phyloP scores from a whole-genome alignment of 2,113 vertebrate species.

The Pluvialis apricaria region DNA sequence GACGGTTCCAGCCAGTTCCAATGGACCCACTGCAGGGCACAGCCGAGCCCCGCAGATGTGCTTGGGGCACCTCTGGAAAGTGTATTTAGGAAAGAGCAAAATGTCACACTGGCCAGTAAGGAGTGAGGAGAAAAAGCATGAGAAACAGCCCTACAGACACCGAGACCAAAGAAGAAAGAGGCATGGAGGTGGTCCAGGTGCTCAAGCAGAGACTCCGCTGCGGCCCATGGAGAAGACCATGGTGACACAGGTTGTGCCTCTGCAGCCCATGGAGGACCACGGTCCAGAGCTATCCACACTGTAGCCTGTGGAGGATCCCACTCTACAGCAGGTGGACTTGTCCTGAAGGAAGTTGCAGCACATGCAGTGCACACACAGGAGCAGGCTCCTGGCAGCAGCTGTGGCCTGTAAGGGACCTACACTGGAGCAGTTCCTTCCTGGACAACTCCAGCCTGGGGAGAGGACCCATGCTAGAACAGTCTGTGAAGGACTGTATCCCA shows the following conservation, averaged over 20 bases:
- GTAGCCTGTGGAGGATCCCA: background rate
- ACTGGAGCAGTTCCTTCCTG: background rate
- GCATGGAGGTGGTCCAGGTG: fast-evolving
- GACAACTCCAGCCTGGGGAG: background rate
- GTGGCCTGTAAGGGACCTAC: too few species aligned
- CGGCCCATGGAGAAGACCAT: fast-evolving
- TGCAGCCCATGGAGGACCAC: background rate
- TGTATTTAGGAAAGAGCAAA: background rate
- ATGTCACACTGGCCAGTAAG: fast-evolving
- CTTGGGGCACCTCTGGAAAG: background rate
- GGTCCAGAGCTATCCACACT: background rate
- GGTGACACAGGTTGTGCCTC: background rate
- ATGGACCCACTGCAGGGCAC: fast-evolving
- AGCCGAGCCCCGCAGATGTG: fast-evolving
- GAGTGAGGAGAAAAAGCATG: background rate
- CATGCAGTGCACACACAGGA: fast-evolving
- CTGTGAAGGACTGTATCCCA: background rate
- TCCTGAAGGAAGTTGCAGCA: background rate
- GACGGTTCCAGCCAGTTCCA: fast-evolving
- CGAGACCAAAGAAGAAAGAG: background rate
- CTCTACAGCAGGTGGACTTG: fast-evolving
- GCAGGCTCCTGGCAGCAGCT: background rate
- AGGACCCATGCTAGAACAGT: background rate
- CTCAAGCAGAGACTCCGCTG: background rate
- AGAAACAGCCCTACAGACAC: background rate